Base-by-base conservation (phyloP, 2,113 vertebrate genomes). In the Xiphias gladius region DNA sequence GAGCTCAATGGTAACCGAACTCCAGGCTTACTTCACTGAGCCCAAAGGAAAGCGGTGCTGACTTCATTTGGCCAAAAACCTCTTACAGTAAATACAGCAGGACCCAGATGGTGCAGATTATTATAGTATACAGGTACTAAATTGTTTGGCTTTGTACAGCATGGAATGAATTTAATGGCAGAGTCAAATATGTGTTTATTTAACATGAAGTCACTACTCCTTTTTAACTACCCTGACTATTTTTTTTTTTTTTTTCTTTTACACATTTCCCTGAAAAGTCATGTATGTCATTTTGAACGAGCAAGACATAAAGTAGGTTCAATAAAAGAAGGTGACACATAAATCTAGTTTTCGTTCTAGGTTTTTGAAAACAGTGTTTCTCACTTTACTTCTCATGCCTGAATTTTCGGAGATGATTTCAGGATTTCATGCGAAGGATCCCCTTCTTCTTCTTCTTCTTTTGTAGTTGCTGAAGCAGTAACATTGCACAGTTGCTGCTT, bases 1-100 rank as follows among this genome's bases (percentile, higher is more conserved):
- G 54, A 84, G 78, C 69, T 82, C 35, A 68, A 26, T 26, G 32
- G 85, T 69, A 90, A 88, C 74, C 57, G 11, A 89, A 86, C 79
- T 77, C 83, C 63, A 57, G 52, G 17, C 39, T 46, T 24, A 41
- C 52, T 62, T 55, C 77, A 68, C 58, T 7, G 39, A 77, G 46
- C 46, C 71, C 37, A 2, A 7, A 61, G 69, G 69, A 63, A 32
- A 81, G 28, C 46, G 19, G 24, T 19, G 52, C 63, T 74, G 37
- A 55, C 65, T 82, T 80, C 32, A 57, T 86, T 85, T 88, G 81
- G 71, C 74, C 35, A 6, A 17, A 48, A 16, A 41, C 19, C 41
- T 35, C 3, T 55, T 41, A 28, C 9, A 71, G 50, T 28, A 71
- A 63, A 66, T 16, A 30, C 52, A 62, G 69, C 74, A 76, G 58